Evolutionary conservation across 2,888 invertebrate species (phyloP).

Genomic region (Lithophane semibrunnea): DNA sequence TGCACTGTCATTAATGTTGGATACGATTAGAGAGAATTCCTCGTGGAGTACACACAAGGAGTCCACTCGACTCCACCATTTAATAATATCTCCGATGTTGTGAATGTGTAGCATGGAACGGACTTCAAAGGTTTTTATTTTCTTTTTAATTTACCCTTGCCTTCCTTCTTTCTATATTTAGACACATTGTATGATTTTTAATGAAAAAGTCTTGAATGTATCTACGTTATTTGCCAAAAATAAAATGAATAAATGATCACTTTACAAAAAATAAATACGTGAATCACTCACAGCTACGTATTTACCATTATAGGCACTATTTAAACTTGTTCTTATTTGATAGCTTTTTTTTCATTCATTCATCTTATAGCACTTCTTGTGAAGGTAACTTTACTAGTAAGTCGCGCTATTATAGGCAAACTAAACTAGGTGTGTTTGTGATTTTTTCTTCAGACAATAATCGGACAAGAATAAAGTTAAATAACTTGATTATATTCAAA

Average conservation of each 20-base stretch:
- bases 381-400: too few relatives aligned
- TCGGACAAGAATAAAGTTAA: background rate
- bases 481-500: background rate
- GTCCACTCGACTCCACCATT: conserved; percentile 11
- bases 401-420: too few relatives aligned
- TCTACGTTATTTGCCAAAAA: background rate
- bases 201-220: background rate
- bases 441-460: background rate
- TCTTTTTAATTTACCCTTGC: conserved; percentile 8
- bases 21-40: conserved; percentile 36
- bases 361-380: too few relatives aligned
- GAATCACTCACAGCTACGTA: too few relatives aligned
- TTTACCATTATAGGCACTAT: too few relatives aligned
- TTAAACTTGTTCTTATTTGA: too few relatives aligned
- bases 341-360: too few relatives aligned
- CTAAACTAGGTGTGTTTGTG: background rate
- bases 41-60: background rate
- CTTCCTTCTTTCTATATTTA: background rate
- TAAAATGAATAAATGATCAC: background rate
- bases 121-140: conserved; percentile 11
- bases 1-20: conserved; percentile 51
- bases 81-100: conserved; percentile 17
- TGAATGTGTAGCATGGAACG: background rate
- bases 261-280: too few relatives aligned
- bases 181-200: background rate